Conservation (phyloP, 1,140 invertebrate species). For the Lordiphosa collinella region DNA sequence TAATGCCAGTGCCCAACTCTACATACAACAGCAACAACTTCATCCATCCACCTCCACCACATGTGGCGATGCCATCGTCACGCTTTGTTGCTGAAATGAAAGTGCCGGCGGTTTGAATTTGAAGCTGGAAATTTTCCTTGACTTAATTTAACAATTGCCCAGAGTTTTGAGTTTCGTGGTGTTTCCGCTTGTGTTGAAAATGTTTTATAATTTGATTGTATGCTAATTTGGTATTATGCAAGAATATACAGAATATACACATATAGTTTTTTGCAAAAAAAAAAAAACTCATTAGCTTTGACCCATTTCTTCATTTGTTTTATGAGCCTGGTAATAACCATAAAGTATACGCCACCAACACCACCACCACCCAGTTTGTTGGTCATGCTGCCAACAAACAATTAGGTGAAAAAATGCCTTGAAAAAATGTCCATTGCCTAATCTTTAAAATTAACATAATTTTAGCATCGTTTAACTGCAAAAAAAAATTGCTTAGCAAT, state of each 20-base stretch:
- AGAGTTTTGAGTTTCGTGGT: slow-evolving; percentile 16
- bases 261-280: slow-evolving; percentile 25
- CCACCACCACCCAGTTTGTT: background rate
- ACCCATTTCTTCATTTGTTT: slow-evolving; percentile 44
- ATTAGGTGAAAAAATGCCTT: slow-evolving; percentile 8
- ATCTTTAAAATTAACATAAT: slow-evolving; percentile 27
- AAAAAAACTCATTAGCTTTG: slow-evolving; percentile 48
- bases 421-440: slow-evolving; percentile 4
- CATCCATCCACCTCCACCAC: slow-evolving; percentile 33
- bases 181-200: slow-evolving; percentile 57
- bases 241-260: background rate
- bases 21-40: slow-evolving; percentile 31
- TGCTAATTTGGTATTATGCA: slow-evolving; percentile 63
- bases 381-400: background rate
- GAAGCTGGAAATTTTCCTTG: slow-evolving; percentile 42
- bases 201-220: slow-evolving; percentile 68
- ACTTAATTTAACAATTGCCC: slow-evolving; percentile 62
- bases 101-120: slow-evolving; percentile 37
- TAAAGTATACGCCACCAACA: slow-evolving; percentile 5
- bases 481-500: background rate
- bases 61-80: slow-evolving; percentile 60
- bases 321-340: slow-evolving; percentile 19
- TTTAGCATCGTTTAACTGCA: background rate
- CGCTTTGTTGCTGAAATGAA: slow-evolving; percentile 65
- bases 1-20: slow-evolving; percentile 35